Conservation (phyloP, 2,113 vertebrate species). For the Jaculus jaculus region DNA sequence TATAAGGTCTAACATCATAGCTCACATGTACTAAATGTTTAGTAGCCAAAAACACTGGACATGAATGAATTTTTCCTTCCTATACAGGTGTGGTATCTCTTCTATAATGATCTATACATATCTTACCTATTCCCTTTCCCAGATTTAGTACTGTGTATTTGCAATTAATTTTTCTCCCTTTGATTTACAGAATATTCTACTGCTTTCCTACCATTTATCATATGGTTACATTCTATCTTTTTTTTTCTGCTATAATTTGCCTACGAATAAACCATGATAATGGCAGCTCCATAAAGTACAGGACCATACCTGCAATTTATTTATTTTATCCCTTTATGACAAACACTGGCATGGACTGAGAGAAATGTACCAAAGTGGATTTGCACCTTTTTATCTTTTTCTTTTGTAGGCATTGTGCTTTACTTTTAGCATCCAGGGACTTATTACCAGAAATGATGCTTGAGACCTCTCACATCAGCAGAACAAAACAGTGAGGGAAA, state of each 20-base stretch:
- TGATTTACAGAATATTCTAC: neutral
- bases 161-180: neutral
- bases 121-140: neutral
- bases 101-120: neutral
- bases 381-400: slow-evolving; percentile 41
- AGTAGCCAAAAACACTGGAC: neutral
- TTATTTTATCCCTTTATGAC: slow-evolving; percentile 49
- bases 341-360: slow-evolving; percentile 26
- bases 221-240: neutral
- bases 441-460: slow-evolving; percentile 52
- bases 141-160: neutral
- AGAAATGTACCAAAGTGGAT: neutral
- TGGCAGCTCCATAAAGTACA: neutral
- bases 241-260: slow-evolving; percentile 40
- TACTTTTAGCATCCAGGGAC: slow-evolving; percentile 31
- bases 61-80: neutral
- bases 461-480: slow-evolving; percentile 49
- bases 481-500: slow-evolving; percentile 54
- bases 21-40: neutral
- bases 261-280: slow-evolving; percentile 1
- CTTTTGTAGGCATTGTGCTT: slow-evolving; percentile 13
- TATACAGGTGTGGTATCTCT: neutral
- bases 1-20: neutral
- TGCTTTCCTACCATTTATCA: neutral
- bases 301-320: slow-evolving; percentile 1